Conservation (phyloP, 2,797 vertebrate genomes). For the Enteromius treurensis region DNA sequence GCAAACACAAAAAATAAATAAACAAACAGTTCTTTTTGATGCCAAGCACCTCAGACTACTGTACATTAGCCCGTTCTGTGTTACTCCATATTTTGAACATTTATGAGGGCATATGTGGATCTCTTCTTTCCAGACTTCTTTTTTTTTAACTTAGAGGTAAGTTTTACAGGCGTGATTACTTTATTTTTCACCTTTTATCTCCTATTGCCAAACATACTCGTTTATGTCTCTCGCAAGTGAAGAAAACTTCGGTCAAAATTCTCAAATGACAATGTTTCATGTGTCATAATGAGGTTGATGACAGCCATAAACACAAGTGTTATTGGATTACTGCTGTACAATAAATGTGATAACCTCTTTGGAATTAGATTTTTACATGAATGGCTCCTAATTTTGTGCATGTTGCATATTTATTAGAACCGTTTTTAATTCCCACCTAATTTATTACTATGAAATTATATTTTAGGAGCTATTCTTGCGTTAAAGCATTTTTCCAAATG, state of each 20-base stretch:
- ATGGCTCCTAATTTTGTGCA: constrained; percentile 20
- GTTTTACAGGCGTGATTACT: background rate
- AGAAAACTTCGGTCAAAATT: constrained; percentile 16
- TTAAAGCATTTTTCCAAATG: constrained; percentile 10
- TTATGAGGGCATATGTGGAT: background rate
- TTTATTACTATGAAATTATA: constrained; percentile 5
- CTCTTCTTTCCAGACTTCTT: background rate
- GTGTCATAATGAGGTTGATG: constrained; percentile 6
- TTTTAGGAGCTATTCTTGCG: constrained; percentile 23
- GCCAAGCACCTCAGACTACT: constrained; percentile 22
- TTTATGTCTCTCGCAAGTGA: background rate
- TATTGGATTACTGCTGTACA: constrained; percentile 19
- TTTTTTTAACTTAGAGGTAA: background rate
- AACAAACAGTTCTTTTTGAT: background rate
- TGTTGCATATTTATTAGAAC: constrained; percentile 12
- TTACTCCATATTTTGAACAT: background rate
- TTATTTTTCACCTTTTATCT: background rate
- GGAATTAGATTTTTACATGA: constrained; percentile 20
- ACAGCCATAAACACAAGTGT: constrained; percentile 8
- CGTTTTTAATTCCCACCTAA: constrained; percentile 19
- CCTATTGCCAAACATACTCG: background rate
- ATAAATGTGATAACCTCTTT: constrained; percentile 12
- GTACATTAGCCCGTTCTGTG: background rate
- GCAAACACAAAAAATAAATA: constrained; percentile 36
- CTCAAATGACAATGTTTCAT: background rate